Evolutionary conservation across 2,888 invertebrate genomes (phyloP), one percentile per base, ranked within the genome.

Genomic region (Galerucella pusilla): DNA sequence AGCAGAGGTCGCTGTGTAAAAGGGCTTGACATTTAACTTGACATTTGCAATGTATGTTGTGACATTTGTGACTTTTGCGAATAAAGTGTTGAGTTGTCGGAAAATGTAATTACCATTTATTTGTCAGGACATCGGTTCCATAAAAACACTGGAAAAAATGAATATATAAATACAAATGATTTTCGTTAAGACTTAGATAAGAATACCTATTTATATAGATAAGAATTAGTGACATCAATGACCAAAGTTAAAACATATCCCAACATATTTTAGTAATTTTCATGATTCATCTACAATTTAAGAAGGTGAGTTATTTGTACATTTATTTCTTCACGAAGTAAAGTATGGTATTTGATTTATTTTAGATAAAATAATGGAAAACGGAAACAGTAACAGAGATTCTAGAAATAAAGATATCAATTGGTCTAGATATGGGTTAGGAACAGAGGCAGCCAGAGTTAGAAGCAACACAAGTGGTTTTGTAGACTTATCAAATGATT

Each of bases 401-500:
- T 77, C 80, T 64, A 83, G 79, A 74, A 84, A 82, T 77, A 85
- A 84, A 76, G 85, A 88, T 79, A 88, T 91, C 63, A 90, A 91
- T 80, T 91, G 91, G 91, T 89, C 89, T 11, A 87, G 88, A 81
- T 91, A 88, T 84, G 91, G 91, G 68, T 85, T 91, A 63, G 89
- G 89, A 49, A 79, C 85, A 61, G 89, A 90, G 80, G 87, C 88
- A 68, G 87, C 88, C 77, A 85, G 88, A 76, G 87, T 88, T 42
- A 88, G 91, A 81, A 90, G 92, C 79, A 92, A 93, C 84, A 92
- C 92, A n/a, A 92, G 92, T 80, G 93, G 93, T 60, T 94, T 94
- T 86, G 93, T 94, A 67, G 94, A 94, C 85, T 89, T 94, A 68
- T 93, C 93, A 70, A 93, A 92, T 88, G 92, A 93, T 85, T 93